These are phyloP conservation scores for Elymnias hypermnestra DNA, from an alignment of 1,140 invertebrate genomes.

Conservation along the genomic window DNA sequence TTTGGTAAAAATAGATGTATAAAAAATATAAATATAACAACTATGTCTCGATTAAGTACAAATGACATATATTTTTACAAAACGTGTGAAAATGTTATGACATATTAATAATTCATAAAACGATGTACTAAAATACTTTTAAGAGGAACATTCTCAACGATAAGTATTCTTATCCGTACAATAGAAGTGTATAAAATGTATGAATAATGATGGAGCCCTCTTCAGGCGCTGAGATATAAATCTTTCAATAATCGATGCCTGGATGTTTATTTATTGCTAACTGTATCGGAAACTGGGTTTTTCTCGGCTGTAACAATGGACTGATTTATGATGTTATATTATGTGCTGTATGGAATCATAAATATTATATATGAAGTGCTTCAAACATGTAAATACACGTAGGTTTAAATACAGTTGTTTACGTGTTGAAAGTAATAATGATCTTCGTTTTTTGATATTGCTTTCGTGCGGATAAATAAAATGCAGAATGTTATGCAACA, in stretches of 20 bases:
- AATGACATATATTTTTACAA: no score
- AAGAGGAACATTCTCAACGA: slow-evolving; percentile 5
- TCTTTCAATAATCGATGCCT: slow-evolving; percentile 67
- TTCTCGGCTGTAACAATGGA: slow-evolving; percentile 52
- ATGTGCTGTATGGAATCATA: slow-evolving; percentile 3
- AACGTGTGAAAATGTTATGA: no score
- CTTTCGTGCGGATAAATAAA: no score
- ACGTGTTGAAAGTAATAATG: neutral
- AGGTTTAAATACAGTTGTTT: neutral
- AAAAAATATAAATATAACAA: no score
- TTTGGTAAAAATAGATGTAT: no score
- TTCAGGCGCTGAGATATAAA: slow-evolving; percentile 54
- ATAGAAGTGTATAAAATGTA: slow-evolving; percentile 31
- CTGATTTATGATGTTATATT: slow-evolving; percentile 44
- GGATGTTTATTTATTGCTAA: slow-evolving; percentile 65
- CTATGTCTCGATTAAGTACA: no score
- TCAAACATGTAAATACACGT: neutral
- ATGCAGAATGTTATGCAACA: no score
- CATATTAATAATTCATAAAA: no score
- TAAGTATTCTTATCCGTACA: slow-evolving; percentile 24
- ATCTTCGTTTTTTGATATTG: no score
- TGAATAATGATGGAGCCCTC: slow-evolving; percentile 58
- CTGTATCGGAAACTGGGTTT: slow-evolving; percentile 46
- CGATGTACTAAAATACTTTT: no score
- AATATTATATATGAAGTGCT: neutral